Conservation (phyloP, 2,113 vertebrate genomes). For the Heloderma charlesbogerti region DNA sequence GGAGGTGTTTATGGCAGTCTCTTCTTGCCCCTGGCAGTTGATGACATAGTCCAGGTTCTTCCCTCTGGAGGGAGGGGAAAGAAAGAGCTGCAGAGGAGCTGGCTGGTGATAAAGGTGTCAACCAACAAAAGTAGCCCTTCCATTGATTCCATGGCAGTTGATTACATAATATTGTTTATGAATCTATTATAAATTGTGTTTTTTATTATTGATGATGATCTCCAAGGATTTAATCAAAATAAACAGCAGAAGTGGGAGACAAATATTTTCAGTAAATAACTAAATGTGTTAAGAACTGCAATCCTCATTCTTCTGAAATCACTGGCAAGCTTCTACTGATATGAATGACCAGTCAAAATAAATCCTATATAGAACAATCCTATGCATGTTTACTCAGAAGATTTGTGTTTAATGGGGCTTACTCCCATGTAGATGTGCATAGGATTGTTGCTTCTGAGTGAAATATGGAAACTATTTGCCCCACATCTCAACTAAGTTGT, state of each 20-base stretch:
- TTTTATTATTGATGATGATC: neutral
- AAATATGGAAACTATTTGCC: neutral
- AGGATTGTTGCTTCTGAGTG: neutral
- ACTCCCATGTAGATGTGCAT: neutral
- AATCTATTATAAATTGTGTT: neutral
- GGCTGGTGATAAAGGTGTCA: neutral
- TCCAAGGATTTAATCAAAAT: no score
- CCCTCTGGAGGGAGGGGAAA: no score
- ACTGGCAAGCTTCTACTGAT: neutral
- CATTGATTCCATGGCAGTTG: neutral
- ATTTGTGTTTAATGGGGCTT: neutral
- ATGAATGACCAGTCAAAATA: neutral
- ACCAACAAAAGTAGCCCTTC: neutral
- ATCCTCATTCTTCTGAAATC: neutral
- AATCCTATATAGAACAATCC: neutral
- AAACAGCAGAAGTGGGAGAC: neutral
- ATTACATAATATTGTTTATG: neutral
- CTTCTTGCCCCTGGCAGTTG: neutral
- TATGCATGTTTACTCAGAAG: neutral
- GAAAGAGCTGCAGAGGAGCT: no score
- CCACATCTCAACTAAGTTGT: neutral
- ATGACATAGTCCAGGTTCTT: neutral
- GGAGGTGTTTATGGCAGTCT: neutral
- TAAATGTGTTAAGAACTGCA: neutral
- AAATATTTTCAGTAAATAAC: neutral